phyloP scores from a whole-genome alignment of 2,113 vertebrate species.

The Vanacampus margaritifer region DNA sequence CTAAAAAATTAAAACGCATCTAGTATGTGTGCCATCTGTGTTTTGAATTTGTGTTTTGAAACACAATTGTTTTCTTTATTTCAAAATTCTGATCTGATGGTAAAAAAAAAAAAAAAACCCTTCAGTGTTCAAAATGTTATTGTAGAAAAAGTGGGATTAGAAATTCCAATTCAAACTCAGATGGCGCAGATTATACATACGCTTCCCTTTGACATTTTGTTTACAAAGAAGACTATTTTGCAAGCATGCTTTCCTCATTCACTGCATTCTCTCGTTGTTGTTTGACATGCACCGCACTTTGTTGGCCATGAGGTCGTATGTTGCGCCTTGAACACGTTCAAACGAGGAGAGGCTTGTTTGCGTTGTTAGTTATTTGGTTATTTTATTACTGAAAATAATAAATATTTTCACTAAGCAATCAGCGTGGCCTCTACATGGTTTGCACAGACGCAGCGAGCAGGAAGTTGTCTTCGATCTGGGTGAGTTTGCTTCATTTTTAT shows the following conservation, averaged over 20 bases:
- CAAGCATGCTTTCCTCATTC: constrained; percentile 12
- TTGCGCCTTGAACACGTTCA: constrained; percentile 34
- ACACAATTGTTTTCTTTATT: neutral
- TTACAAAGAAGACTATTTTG: constrained; percentile 14
- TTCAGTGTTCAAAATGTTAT: no score
- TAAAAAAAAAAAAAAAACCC: neutral
- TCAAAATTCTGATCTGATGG: neutral
- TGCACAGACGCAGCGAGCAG: neutral
- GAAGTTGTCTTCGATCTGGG: neutral
- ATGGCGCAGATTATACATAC: neutral
- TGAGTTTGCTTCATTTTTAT: neutral
- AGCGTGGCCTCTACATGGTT: neutral
- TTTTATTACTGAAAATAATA: constrained; percentile 43
- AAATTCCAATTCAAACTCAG: neutral
- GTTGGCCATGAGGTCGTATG: constrained; percentile 14
- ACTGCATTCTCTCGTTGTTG: constrained; percentile 8
- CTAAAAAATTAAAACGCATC: neutral
- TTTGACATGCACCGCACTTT: constrained; percentile 34
- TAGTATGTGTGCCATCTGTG: neutral
- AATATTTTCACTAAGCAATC: constrained; percentile 56
- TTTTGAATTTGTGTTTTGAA: neutral
- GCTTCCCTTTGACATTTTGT: constrained; percentile 7
- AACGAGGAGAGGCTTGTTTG: constrained; percentile 18
- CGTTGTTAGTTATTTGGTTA: neutral
- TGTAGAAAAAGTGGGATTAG: neutral